Evolutionary conservation across 2,113 vertebrate species (phyloP).

Genomic region (Malurus melanocephalus): DNA sequence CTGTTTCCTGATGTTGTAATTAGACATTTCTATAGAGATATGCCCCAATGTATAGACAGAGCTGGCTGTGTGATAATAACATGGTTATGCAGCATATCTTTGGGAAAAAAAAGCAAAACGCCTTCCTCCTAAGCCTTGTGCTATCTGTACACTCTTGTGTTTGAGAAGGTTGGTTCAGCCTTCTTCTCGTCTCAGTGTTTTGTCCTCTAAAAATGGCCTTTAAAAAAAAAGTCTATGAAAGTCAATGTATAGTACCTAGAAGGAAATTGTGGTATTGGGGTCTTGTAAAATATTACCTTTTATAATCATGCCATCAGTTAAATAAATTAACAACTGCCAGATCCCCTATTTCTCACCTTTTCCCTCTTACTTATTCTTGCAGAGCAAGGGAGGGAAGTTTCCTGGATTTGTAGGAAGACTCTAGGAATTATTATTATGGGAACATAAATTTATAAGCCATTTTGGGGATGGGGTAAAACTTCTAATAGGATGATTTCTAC

Average conservation of each 20-base stretch:
- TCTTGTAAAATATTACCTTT: not conserved
- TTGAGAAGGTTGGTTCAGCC: constrained; percentile 22
- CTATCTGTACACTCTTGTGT: constrained; percentile 36
- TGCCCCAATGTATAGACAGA: not conserved
- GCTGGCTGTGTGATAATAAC: constrained; percentile 41
- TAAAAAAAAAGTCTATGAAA: constrained; percentile 41
- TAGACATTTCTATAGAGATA: constrained; percentile 4
- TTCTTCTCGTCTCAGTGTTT: constrained; percentile 38
- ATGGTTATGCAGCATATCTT: constrained; percentile 42
- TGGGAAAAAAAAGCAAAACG: not conserved
- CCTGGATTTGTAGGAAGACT: not conserved
- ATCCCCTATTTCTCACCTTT: not conserved
- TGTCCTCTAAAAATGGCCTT: constrained; percentile 72
- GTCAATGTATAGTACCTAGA: constrained; percentile 1
- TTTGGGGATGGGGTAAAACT: not conserved
- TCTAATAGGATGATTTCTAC: not conserved
- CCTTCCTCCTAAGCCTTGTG: constrained; percentile 49
- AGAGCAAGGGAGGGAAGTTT: not conserved
- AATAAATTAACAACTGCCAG: not conserved
- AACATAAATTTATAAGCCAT: not conserved
- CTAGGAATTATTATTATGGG: not conserved
- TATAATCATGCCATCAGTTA: not conserved
- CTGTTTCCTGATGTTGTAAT: constrained; percentile 6
- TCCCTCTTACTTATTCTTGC: not conserved
- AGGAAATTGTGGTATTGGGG: constrained; percentile 24